Evolutionary conservation across 1,140 invertebrate species (phyloP), one percentile per base, ranked within the genome.

Genomic region (Patella vulgata): DNA sequence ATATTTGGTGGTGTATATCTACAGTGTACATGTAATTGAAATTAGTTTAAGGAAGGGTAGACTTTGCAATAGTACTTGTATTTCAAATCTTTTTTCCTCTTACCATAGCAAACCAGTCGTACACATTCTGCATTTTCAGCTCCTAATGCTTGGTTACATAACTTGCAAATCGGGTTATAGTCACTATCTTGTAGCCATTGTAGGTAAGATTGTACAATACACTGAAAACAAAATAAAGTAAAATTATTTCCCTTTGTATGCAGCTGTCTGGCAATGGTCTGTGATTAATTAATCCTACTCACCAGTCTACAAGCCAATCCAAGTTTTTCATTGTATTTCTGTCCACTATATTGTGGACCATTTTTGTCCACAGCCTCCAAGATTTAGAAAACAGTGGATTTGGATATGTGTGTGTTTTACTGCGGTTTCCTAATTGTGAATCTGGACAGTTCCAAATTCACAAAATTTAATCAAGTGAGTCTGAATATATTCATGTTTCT

Each of bases 151-250:
- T 91, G 89, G 28, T 90, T 89, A 81, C 96, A 98, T 14, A 98
- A 85, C 74, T 89, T 89, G 86, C 96, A 99, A 66, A 91, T 89
- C 25, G 94, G 91, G 85, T 95, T 93, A 83, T 96, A 98, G 82
- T 97, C 95, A 82, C 93, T 95, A 82, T 99, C 96, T 86, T 97
- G 92, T 44, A 99, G 87, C 97, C 97, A 99, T 81, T 95, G 91
- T 48, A 98, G 84, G 87, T 99, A 99, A 2, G 96, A 98, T 84
- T 98, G 95, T 39, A 99, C 94, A 66, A 98, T 91, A 83, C 97
- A 99, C 96, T 98, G 83, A 66, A 88, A 87, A 8, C n/a, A 78
- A 80, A 64, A 66, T 72, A 78, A 71, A 63, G 55, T 65, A 59
- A 58, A 28, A 39, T 46, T 12, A 55, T 14, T 30, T 46, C 60